These are phyloP conservation scores for Leucophora obtusa DNA, from an alignment of 2,888 invertebrate genomes.

Conservation along the genomic window DNA sequence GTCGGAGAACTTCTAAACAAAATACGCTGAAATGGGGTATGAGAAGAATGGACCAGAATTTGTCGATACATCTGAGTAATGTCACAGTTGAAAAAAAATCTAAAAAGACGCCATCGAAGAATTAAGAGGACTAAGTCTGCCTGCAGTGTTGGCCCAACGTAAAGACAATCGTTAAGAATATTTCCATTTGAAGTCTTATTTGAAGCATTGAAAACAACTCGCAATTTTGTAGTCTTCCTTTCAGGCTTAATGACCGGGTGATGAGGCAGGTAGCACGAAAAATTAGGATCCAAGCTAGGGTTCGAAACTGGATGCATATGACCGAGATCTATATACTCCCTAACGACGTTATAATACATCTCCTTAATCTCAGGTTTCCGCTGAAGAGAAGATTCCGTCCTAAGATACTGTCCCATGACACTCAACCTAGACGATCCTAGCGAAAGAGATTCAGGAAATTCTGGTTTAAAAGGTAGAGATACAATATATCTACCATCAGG, in stretches of 20 bases:
- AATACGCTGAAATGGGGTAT: not conserved
- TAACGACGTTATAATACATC: not conserved
- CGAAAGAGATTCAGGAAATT: not conserved
- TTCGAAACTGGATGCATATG: too few species aligned
- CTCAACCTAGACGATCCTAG: not conserved
- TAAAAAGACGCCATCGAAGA: constrained; percentile 11
- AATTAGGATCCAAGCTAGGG: too few species aligned
- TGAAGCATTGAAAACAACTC: too few species aligned
- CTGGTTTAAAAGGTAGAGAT: not conserved
- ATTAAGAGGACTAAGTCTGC: constrained; percentile 64
- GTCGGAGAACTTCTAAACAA: constrained; percentile 24
- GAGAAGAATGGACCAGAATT: constrained; percentile 58
- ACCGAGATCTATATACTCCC: not conserved
- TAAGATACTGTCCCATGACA: not conserved
- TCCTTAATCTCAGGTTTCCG: not conserved
- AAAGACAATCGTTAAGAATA: constrained; percentile 55
- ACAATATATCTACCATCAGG: not conserved
- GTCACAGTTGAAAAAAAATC: constrained; percentile 65
- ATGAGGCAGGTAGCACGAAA: constrained; percentile 2
- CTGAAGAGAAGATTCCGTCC: not conserved
- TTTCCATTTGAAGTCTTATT: not conserved
- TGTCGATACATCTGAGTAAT: constrained; percentile 68
- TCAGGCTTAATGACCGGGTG: not conserved
- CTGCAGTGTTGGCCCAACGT: constrained; percentile 56
- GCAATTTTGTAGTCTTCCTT: not conserved